These are phyloP conservation scores for Lepidochitona cinerea DNA, from an alignment of 2,888 invertebrate species.

Conservation along the genomic window DNA sequence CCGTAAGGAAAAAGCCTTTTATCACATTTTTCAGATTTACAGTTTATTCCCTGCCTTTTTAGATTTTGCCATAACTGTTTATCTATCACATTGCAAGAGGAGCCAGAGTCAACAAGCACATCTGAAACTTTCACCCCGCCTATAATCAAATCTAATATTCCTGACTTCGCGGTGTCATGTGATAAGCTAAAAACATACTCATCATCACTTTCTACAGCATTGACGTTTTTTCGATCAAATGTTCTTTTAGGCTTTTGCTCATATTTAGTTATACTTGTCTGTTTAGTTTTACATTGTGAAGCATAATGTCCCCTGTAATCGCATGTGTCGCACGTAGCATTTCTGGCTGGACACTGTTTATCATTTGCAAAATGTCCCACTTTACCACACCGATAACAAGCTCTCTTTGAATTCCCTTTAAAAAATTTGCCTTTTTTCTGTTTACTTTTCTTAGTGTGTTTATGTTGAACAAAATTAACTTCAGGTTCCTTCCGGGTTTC, in stretches of 20 bases:
- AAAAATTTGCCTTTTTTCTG: neutral
- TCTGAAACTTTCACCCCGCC: neutral
- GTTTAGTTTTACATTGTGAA: neutral
- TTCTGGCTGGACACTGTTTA: neutral
- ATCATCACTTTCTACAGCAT: neutral
- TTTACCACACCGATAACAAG: conserved; percentile 7
- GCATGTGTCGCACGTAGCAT: neutral
- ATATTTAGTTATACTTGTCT: neutral
- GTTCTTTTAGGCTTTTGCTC: neutral
- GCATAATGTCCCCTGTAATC: neutral
- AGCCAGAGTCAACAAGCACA: conserved; percentile 9
- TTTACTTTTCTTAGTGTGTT: neutral
- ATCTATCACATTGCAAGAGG: conserved; percentile 13
- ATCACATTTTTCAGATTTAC: neutral
- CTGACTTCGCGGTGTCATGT: neutral
- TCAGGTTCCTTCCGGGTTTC: neutral
- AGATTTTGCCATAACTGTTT: conserved; percentile 9
- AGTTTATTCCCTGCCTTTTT: conserved; percentile 5
- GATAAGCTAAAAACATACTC: neutral
- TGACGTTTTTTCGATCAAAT: neutral
- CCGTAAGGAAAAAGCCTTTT: neutral
- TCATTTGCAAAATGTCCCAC: neutral
- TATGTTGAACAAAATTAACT: neutral
- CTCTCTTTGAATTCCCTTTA: neutral
- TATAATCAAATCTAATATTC: neutral